phyloP scores from a whole-genome alignment of 2,113 vertebrate genomes.

The Silurus meridionalis region DNA sequence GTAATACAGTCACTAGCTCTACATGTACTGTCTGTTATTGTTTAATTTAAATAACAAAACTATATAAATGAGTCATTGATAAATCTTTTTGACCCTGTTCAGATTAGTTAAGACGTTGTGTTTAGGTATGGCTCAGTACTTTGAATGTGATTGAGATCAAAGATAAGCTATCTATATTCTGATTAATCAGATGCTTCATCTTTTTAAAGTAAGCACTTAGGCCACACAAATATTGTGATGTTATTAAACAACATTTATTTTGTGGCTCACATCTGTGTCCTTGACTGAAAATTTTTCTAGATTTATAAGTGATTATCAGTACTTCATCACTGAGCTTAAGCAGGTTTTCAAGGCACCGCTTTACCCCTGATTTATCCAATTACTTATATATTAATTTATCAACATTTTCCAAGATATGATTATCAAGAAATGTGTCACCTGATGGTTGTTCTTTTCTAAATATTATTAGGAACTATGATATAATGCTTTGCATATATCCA shows the following conservation, averaged over 20 bases:
- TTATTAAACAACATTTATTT: background rate
- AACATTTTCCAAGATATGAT: background rate
- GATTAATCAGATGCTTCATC: background rate
- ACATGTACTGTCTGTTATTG: background rate
- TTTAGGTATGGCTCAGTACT: background rate
- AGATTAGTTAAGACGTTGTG: background rate
- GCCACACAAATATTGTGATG: background rate
- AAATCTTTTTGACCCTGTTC: background rate
- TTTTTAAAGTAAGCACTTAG: background rate
- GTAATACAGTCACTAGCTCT: background rate
- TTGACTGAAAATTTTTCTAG: background rate
- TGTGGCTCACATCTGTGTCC: slow-evolving; percentile 6
- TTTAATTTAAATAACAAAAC: background rate
- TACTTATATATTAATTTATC: background rate
- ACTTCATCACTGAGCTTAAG: background rate
- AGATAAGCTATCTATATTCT: background rate
- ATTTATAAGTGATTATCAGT: background rate
- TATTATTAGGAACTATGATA: background rate
- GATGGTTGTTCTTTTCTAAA: background rate
- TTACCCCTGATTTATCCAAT: background rate
- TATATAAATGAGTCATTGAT: background rate
- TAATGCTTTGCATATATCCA: background rate
- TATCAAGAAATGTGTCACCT: background rate
- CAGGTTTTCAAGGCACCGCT: background rate
- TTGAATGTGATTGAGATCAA: background rate